Base-by-base conservation (phyloP, 2,888 invertebrate genomes). In the Dugesia japonica region DNA sequence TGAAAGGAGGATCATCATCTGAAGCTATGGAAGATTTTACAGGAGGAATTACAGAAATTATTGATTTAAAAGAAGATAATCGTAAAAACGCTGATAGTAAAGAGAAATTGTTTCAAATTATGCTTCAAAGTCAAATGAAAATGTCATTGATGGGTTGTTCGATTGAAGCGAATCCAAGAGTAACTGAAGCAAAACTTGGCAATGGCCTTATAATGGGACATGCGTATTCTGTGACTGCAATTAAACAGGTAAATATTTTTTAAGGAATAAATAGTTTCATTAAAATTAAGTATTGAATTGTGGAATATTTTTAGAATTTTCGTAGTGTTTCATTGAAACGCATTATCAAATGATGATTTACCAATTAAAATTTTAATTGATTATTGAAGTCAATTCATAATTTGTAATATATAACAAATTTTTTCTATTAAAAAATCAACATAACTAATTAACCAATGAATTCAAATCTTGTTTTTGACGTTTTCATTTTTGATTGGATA, bases 11-110 rank as follows among this genome's bases (percentile, higher is more conserved):
- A n/a, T 91, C 92, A 0, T 93, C 94, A 0, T 92, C 92, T 82
- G 95, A 95, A 83, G 94, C 94, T 0, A 91, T 95, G 90, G 94
- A 94, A 85, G 94, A 95, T 86, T 94, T 95, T 83, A 94, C 94
- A 0, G 84, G 93, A 0, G 94, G 93, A 1, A 91, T 93, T 0
- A 91, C 92, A 0, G 93, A 93, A 84, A 90, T 91, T 90, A 82
- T n/a, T 79, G 83, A 38, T 81, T 81, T 15, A 82, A 38, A 56
- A n/a, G 56, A n/a, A 13, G 78, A 81, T 79, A 76, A 79, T 0
- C 81, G 81, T 4, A 56, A 56, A 56, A 56, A 56, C 17, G n/a
- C 1, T n/a, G 56, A 56, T 13, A 77, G 79, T 0, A 26, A 38
- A 20, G 74, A 77, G 23, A 73, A 78, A 28, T 80, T 84, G 38